Base-by-base conservation (phyloP, 1,140 invertebrate species). In the Drosophila eugracilis region DNA sequence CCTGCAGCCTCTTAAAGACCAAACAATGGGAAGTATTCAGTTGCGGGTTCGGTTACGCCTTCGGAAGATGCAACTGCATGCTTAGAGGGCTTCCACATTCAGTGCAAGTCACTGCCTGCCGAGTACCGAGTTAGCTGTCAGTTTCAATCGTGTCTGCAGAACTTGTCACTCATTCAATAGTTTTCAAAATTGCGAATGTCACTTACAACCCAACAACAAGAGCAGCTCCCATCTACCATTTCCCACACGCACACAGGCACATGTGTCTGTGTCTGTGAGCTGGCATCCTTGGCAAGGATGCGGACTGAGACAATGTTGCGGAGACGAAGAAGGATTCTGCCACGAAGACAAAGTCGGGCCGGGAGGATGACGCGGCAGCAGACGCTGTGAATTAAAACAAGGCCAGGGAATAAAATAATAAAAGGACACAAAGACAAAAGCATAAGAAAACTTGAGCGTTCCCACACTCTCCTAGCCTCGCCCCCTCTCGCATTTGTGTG, bases 131-230 rank as follows among this genome's bases (percentile, higher is more conserved):
- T 57, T 75, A 71, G 65, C 79, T 90, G 88, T 90, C 88, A 90
- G 83, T 90, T 90, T 90, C 88, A 90, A 89, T 90, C 84, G 84
- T 90, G 88, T 90, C 88, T 90, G 88, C 89, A 88, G 73, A 90
- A 89, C 83, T 90, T 90, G 88, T 90, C 88, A 90, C 89, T 90
- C 88, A 90, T 90, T 90, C 88, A 90, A 90, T 90, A 90, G 88
- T 90, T 69, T 90, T 90, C 73, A 90, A 90, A 90, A 90, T 90
- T 90, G 88, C 88, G 88, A 90, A 90, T 90, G 88, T 90, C 88
- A 90, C 88, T 90, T 90, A 85, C 88, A 89, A 81, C 78, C 73
- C 75, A 62, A 65, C 57, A 72, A 62, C 66, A 72, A 63, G 70
- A 73, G 49, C 67, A 44, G 26, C 49, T 28, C 49, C 36, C 37